Percentiles rank a stretch among this genome's conserved stretches.
Conservation (phyloP, 64 coral and sea anemone species). For the Montipora cactus region DNA sequence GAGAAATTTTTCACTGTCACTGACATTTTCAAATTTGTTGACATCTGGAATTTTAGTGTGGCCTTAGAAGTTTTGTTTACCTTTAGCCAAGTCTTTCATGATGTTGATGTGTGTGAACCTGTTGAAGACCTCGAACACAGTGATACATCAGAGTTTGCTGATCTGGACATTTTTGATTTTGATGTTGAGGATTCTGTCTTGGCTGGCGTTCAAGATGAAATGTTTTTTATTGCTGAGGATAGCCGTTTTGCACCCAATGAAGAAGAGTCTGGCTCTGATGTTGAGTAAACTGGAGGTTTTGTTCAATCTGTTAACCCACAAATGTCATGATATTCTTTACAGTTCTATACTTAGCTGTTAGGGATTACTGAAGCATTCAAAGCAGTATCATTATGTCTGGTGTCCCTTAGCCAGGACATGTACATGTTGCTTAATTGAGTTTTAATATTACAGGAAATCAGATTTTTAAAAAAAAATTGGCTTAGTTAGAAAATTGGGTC, state of each 20-base stretch:
- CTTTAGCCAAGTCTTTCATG: conserved; percentile 41
- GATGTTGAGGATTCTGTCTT: conserved; percentile 30
- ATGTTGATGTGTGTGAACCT: conserved; percentile 20
- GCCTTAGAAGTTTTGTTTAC: conserved; percentile 48
- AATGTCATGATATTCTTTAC: conserved; percentile 12
- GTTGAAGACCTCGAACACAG: conserved; percentile 22
- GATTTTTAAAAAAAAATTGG: too few species aligned
- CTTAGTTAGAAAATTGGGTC: too few species aligned
- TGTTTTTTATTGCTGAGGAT: neutral
- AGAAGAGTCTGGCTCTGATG: conserved; percentile 7
- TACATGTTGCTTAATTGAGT: too few species aligned
- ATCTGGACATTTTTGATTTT: conserved; percentile 47
- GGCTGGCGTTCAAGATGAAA: neutral
- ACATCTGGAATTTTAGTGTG: conserved; percentile 53
- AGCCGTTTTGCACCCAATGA: neutral
- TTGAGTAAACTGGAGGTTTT: conserved; percentile 7
- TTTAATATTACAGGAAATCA: too few species aligned
- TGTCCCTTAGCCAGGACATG: neutral
- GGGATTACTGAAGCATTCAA: conserved; percentile 16
- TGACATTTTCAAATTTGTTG: conserved; percentile 62
- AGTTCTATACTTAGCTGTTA: conserved; percentile 9
- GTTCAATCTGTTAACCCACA: conserved; percentile 15
- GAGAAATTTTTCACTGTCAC: neutral
- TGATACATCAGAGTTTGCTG: conserved; percentile 28
- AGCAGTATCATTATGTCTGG: conserved; percentile 41